These are phyloP conservation scores for Eidolon dupreanum DNA, from an alignment of 2,797 vertebrate species.

Conservation along the genomic window DNA sequence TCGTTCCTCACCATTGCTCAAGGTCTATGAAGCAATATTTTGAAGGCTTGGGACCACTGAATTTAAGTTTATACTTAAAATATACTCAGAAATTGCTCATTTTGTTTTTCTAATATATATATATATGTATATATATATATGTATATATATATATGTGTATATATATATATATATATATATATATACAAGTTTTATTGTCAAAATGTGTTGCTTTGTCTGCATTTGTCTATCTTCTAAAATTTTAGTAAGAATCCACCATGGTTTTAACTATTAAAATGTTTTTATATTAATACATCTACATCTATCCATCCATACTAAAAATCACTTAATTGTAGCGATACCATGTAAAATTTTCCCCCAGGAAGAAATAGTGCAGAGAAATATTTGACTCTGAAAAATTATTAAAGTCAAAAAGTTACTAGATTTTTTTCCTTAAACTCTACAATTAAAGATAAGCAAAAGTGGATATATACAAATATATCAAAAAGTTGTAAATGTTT, in stretches of 20 bases:
- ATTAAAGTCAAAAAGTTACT: not conserved
- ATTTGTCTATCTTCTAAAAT: not conserved
- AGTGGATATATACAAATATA: not conserved
- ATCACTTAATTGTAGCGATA: conserved; percentile 4
- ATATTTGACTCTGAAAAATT: conserved; percentile 11
- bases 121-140: not conserved
- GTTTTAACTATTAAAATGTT: not conserved
- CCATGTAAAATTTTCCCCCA: not conserved
- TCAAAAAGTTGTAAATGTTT: conserved; percentile 17
- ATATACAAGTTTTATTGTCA: not conserved
- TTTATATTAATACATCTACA: not conserved
- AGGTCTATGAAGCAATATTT: not conserved
- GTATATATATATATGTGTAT: no score
- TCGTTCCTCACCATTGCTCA: not conserved
- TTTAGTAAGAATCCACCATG: not conserved
- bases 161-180: not conserved
- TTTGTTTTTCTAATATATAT: not conserved
- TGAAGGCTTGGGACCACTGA: not conserved
- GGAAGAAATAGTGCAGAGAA: not conserved
- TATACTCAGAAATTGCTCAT: not conserved
- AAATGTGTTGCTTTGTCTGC: not conserved
- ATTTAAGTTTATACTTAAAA: conserved; percentile 26
- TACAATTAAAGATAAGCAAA: conserved; percentile 2
- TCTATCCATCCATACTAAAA: not conserved
- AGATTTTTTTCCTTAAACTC: conserved; percentile 3